These are phyloP conservation scores for Hoplodrina ambigua DNA, from an alignment of 2,888 invertebrate genomes.

Conservation along the genomic window DNA sequence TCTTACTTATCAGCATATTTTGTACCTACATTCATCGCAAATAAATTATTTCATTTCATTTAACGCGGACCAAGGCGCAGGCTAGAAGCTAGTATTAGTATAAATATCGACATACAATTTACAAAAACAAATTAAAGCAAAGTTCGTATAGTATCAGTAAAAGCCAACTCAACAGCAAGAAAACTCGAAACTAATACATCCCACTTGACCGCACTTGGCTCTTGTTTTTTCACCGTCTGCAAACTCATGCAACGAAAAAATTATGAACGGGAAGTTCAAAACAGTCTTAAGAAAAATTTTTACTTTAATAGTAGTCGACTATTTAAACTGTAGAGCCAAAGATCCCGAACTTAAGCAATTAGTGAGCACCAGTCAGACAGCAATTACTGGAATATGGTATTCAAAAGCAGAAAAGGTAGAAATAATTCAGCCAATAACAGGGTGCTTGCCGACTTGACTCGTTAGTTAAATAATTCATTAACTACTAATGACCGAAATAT, in stretches of 20 bases:
- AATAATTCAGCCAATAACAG: slow-evolving; percentile 88
- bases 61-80: too few species aligned
- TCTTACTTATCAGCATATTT: too few species aligned
- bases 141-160: background rate
- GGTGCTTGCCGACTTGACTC: slow-evolving; percentile 78
- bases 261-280: slow-evolving; percentile 83
- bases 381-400: slow-evolving; percentile 89
- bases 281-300: slow-evolving; percentile 85
- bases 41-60: too few species aligned
- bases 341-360: slow-evolving; percentile 90
- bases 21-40: too few species aligned
- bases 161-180: slow-evolving; percentile 22
- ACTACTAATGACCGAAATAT: slow-evolving; percentile 85
- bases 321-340: slow-evolving; percentile 85
- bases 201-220: slow-evolving; percentile 40
- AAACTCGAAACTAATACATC: slow-evolving; percentile 17
- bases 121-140: background rate
- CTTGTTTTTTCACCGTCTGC: slow-evolving; percentile 66
- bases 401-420: slow-evolving; percentile 87
- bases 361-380: slow-evolving; percentile 88
- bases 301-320: slow-evolving; percentile 86
- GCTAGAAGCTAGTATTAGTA: too few species aligned
- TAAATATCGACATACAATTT: background rate
- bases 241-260: slow-evolving; percentile 70
- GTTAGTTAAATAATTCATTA: slow-evolving; percentile 88